These are phyloP conservation scores for Antennarius maculatus DNA, from an alignment of 2,797 vertebrate genomes.

Conservation along the genomic window DNA sequence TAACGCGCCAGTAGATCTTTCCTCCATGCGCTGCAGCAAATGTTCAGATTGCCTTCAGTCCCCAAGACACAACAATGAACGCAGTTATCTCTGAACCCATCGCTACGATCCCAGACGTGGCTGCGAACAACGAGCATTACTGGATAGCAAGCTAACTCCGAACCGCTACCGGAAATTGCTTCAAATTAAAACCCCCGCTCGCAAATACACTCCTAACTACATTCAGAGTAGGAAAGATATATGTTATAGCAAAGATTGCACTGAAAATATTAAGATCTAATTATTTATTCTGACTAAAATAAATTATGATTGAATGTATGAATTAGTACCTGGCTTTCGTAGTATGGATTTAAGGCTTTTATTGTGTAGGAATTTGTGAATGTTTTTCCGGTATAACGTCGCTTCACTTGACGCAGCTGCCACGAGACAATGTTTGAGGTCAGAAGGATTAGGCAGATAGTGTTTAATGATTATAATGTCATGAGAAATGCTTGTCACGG, in stretches of 20 bases:
- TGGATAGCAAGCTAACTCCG: background rate
- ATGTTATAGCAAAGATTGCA: rapidly evolving
- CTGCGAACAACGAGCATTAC: background rate
- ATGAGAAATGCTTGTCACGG: too few species aligned
- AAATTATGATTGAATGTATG: too few species aligned
- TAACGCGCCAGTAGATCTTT: background rate
- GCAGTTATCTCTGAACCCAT: background rate
- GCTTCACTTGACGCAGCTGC: background rate
- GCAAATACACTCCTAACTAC: too few species aligned
- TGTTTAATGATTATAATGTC: too few species aligned
- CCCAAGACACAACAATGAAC: rapidly evolving
- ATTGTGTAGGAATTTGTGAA: background rate
- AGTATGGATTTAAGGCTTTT: background rate
- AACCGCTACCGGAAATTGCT: background rate
- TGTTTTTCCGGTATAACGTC: background rate
- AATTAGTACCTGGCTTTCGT: background rate
- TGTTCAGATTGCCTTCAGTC: too few species aligned
- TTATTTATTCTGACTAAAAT: background rate
- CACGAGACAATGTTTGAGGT: slow-evolving; percentile 8
- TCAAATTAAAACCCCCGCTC: slow-evolving; percentile 31
- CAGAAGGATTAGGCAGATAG: too few species aligned
- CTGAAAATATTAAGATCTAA: rapidly evolving
- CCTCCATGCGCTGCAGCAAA: background rate
- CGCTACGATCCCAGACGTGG: slow-evolving; percentile 30
- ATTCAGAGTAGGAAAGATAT: rapidly evolving